Evolutionary conservation across 2,113 vertebrate species (phyloP).

Genomic region (Nyctibius bracteatus): DNA sequence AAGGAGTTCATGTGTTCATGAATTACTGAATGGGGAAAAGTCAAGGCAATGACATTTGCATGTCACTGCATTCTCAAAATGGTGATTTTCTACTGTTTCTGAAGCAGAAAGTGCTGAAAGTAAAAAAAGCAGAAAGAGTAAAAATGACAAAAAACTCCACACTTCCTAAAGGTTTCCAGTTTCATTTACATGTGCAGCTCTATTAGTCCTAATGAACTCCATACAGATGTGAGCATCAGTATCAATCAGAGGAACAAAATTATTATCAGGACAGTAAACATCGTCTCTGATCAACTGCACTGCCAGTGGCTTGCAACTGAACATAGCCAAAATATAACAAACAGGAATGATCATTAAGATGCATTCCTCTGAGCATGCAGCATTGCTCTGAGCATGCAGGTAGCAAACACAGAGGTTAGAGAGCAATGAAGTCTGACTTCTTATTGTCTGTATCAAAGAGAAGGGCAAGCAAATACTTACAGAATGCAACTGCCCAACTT

Average conservation of each 20-base stretch:
- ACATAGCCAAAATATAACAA: not conserved
- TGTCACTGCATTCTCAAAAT: not conserved
- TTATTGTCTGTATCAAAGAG: not conserved
- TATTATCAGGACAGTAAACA: not conserved
- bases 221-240: not conserved
- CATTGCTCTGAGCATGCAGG: not conserved
- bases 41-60: not conserved
- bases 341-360: not conserved
- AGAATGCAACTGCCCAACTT: not conserved
- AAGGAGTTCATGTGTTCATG: not conserved
- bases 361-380: rapidly evolving
- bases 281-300: not conserved
- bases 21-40: not conserved
- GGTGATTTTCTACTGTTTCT: not conserved
- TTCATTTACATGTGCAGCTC: not conserved
- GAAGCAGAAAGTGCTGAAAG: not conserved
- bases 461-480: not conserved
- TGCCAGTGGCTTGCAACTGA: not conserved
- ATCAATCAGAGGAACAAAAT: not conserved
- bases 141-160: not conserved
- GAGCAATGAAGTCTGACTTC: not conserved
- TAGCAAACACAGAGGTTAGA: not conserved
- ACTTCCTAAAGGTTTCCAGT: not conserved
- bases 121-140: not conserved
- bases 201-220: not conserved